Conservation (phyloP, 2,888 invertebrate species). For the Phasia obesa region DNA sequence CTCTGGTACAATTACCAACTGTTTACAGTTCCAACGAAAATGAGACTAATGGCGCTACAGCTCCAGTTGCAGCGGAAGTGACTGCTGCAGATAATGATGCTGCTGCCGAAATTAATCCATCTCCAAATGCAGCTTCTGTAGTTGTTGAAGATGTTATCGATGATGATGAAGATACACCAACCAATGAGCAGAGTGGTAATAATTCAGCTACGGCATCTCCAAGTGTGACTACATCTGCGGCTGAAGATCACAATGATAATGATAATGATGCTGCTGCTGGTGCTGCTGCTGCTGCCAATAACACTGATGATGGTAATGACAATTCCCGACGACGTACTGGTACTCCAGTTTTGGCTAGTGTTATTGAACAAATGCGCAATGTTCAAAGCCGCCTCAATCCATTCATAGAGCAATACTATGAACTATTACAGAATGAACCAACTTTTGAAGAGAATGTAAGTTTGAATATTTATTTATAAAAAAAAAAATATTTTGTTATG, state of each 20-base stretch:
- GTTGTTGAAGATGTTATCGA: slow-evolving; percentile 77
- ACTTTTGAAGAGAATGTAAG: slow-evolving; percentile 81
- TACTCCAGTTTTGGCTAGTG: slow-evolving; percentile 79
- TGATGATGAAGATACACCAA: slow-evolving; percentile 73
- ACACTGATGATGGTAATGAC: slow-evolving; percentile 66
- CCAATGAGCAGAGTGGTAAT: slow-evolving; percentile 57
- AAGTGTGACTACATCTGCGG: slow-evolving; percentile 34
- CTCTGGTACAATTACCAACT: slow-evolving; percentile 80
- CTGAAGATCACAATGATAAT: slow-evolving; percentile 44
- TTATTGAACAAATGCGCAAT: slow-evolving; percentile 80
- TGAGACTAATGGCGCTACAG: slow-evolving; percentile 60
- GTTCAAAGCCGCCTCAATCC: slow-evolving; percentile 85
- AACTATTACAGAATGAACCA: slow-evolving; percentile 86
- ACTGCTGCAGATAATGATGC: slow-evolving; percentile 49
- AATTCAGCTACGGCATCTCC: slow-evolving; percentile 47
- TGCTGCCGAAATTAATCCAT: slow-evolving; percentile 30
- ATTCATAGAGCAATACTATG: slow-evolving; percentile 86
- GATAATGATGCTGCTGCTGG: no score
- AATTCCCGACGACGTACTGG: slow-evolving; percentile 79
- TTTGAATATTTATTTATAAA: not conserved
- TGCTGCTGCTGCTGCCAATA: slow-evolving; percentile 47
- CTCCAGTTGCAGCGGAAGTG: slow-evolving; percentile 40
- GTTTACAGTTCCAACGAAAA: slow-evolving; percentile 78
- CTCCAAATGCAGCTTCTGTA: slow-evolving; percentile 73
- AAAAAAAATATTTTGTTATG: not conserved